A percentile compares a stretch with the other conserved stretches of the same genome.
These are phyloP conservation scores for cat (Felis catus) DNA, from an alignment of 2,113 vertebrate species.

Conservation along the genomic window DNA sequence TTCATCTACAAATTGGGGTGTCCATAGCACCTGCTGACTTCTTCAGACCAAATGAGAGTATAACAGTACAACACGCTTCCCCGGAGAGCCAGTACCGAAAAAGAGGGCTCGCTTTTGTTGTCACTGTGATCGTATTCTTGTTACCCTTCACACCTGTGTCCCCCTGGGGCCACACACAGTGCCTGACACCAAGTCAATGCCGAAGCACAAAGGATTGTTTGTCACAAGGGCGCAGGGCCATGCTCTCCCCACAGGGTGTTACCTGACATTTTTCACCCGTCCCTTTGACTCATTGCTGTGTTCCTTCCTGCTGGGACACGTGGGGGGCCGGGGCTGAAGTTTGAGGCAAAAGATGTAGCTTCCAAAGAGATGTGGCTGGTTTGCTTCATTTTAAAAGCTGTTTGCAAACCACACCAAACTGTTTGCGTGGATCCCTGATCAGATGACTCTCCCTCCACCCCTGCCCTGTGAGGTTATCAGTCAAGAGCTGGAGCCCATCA, in stretches of 20 bases:
- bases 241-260: too few species aligned
- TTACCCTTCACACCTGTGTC: not conserved
- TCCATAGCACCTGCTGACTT: not conserved
- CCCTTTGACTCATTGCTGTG: accelerated
- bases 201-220: not conserved
- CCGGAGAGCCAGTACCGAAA: accelerated
- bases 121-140: accelerated
- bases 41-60: not conserved
- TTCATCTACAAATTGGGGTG: not conserved
- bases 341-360: not conserved
- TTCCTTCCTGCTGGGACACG: not conserved
- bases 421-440: not conserved
- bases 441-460: not conserved
- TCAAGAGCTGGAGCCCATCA: slow-evolving; percentile 18
- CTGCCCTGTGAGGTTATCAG: slow-evolving; percentile 20
- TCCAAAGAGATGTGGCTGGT: not conserved
- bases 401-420: not conserved
- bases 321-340: not conserved
- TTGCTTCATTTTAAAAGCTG: not conserved
- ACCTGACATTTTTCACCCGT: not conserved
- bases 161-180: not conserved
- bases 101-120: accelerated
- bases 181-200: not conserved
- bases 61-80: not conserved
- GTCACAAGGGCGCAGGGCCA: not conserved